A percentile compares a stretch with the other conserved stretches of the same genome.
These are phyloP conservation scores for Pempheris klunzingeri DNA, from an alignment of 2,797 vertebrate species.

Conservation along the genomic window DNA sequence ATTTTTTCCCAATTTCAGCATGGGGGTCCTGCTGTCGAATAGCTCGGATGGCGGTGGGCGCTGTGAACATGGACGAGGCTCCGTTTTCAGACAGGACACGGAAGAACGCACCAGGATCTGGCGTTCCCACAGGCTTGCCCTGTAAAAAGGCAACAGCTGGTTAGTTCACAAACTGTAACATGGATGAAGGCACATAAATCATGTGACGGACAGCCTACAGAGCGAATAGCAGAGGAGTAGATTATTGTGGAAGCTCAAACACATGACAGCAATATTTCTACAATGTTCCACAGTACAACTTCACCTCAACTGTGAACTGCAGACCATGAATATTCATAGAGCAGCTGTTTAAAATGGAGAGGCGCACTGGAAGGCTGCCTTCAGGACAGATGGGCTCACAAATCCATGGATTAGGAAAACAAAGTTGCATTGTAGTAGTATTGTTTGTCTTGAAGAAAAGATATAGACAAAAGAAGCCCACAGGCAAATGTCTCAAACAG, in stretches of 20 bases:
- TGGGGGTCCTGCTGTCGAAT: constrained; percentile 96
- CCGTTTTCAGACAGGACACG: constrained; percentile 94
- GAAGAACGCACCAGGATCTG: constrained; percentile 95
- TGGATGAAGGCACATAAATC: background rate
- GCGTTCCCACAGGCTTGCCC: constrained; percentile 98
- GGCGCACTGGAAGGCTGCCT: constrained; percentile 62
- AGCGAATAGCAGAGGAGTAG: background rate
- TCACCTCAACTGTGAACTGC: background rate
- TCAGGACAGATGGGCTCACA: constrained; percentile 49
- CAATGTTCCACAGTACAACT: constrained; percentile 2
- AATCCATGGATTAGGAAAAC: constrained; percentile 51
- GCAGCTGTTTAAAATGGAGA: constrained; percentile 65
- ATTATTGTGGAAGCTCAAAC: background rate
- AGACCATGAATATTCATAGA: constrained; percentile 59
- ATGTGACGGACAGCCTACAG: background rate
- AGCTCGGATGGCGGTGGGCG: constrained; percentile 95
- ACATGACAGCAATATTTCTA: constrained; percentile 3
- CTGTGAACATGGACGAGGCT: constrained; percentile 91
- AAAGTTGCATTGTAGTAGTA: constrained; percentile 33
- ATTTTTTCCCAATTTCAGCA: constrained; percentile 85
- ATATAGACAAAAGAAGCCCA: constrained; percentile 33
- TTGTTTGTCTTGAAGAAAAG: constrained; percentile 44
- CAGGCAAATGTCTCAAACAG: constrained; percentile 32
- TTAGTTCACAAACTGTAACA: constrained; percentile 7
- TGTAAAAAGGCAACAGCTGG: constrained; percentile 65